Evolutionary conservation across 2,888 invertebrate species (phyloP).

Genomic region (Drosophila hawaiiensis): DNA sequence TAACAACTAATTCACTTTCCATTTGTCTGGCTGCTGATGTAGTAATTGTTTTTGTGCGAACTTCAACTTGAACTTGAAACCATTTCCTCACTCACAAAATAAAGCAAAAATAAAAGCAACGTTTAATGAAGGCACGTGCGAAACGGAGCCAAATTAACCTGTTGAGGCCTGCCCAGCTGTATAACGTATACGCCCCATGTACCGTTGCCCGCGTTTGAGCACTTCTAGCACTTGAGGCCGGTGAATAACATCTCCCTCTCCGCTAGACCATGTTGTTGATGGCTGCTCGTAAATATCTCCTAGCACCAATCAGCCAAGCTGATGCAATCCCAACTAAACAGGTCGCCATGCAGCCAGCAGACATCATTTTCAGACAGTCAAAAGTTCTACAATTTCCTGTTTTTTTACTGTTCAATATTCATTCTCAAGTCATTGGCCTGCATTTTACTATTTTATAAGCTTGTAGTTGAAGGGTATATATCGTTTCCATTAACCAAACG

Average conservation of each 20-base stretch:
- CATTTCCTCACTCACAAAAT: conserved; percentile 51
- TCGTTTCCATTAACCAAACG: conserved; percentile 21
- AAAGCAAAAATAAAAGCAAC: conserved; percentile 2
- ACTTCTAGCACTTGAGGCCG: neutral
- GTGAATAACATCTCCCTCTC: conserved; percentile 48
- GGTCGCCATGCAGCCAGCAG: conserved; percentile 1
- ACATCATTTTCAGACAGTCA: neutral
- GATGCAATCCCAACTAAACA: neutral
- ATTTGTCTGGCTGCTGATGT: conserved; percentile 22
- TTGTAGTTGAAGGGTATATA: conserved; percentile 3
- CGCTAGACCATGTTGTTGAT: conserved; percentile 28
- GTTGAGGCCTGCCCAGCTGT: conserved; percentile 45
- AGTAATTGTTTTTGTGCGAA: conserved; percentile 32
- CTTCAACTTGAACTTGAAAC: conserved; percentile 78
- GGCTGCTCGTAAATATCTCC: conserved; percentile 26
- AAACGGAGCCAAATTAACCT: conserved; percentile 51
- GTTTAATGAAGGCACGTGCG: conserved; percentile 49
- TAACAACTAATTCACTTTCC: conserved; percentile 52
- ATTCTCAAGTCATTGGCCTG: conserved; percentile 52
- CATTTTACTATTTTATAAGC: conserved; percentile 17
- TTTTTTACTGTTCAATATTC: conserved; percentile 10
- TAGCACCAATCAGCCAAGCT: conserved; percentile 30
- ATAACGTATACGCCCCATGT: conserved; percentile 56
- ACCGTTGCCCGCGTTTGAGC: conserved; percentile 7
- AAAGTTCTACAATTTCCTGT: conserved; percentile 45